These are phyloP conservation scores for Allenopithecus nigroviridis DNA, from an alignment of 2,797 vertebrate genomes.

Conservation along the genomic window DNA sequence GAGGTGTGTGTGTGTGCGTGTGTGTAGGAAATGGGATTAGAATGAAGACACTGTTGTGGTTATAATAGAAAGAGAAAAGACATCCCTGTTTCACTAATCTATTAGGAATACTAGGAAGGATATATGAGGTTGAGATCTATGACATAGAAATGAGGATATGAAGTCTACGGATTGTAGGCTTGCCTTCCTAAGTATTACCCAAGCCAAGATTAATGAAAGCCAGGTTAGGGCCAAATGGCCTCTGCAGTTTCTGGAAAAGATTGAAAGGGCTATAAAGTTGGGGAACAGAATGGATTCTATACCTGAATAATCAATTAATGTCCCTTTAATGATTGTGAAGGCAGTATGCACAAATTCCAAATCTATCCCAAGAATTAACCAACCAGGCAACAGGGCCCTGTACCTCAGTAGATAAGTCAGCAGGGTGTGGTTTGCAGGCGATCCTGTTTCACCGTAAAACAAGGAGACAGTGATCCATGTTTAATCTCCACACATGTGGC, in stretches of 20 bases:
- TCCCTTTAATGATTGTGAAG: conserved; percentile 64
- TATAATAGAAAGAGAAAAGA: background rate
- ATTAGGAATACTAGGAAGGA: background rate
- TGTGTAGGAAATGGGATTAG: background rate
- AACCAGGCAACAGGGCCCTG: background rate
- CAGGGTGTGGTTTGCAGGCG: background rate
- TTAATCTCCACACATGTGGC: background rate
- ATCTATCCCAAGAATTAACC: conserved; percentile 64
- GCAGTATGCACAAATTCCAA: conserved; percentile 57
- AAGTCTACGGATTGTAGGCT: background rate
- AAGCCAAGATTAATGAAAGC: conserved; percentile 17
- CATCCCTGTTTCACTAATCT: background rate
- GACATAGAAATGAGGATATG: background rate
- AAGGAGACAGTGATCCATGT: background rate
- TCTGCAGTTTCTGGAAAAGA: conserved; percentile 30
- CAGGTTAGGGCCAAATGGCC: background rate
- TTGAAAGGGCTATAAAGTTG: conserved; percentile 49
- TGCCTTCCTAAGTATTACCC: background rate
- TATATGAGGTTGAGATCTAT: background rate
- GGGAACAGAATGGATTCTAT: conserved; percentile 51
- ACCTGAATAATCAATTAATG: conserved; percentile 64
- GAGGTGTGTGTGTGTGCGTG: background rate
- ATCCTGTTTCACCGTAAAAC: background rate
- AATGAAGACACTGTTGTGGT: background rate
- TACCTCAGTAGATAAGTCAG: background rate